Conservation (phyloP, 2,888 invertebrate species). For the Andrena bicolor region DNA sequence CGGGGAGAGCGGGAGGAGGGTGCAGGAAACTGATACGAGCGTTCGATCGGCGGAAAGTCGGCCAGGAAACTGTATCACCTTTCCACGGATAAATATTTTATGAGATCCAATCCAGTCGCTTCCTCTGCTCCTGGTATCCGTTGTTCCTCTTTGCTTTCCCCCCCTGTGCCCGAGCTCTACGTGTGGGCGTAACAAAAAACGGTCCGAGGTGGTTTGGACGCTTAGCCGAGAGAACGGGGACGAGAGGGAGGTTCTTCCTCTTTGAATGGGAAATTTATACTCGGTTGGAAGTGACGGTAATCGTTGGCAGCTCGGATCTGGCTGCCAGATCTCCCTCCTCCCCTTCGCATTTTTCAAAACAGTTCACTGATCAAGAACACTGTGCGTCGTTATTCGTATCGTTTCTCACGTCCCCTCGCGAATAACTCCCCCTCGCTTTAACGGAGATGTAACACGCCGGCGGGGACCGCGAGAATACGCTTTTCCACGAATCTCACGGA, state of each 20-base stretch:
- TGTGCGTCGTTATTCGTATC: neutral
- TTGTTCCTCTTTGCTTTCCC: slow-evolving; percentile 22
- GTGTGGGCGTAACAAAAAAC: neutral
- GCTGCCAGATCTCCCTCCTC: too few species aligned
- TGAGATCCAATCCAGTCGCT: slow-evolving; percentile 57
- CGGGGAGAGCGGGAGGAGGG: neutral
- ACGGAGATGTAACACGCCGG: neutral
- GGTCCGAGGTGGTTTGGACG: neutral
- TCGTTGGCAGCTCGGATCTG: neutral
- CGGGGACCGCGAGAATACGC: neutral
- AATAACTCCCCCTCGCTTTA: neutral
- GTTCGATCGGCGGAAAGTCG: slow-evolving; percentile 55
- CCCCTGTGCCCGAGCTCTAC: neutral
- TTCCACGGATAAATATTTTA: slow-evolving; percentile 63
- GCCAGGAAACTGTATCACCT: slow-evolving; percentile 61
- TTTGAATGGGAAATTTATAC: slow-evolving; percentile 19
- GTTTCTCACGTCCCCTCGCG: slow-evolving; percentile 1
- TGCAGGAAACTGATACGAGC: slow-evolving; percentile 42
- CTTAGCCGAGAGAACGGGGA: neutral
- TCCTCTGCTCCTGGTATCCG: slow-evolving; percentile 6
- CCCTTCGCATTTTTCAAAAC: too few species aligned
- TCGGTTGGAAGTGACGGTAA: slow-evolving; percentile 5
- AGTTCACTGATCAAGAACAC: too few species aligned
- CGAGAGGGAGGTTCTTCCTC: neutral
- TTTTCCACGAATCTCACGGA: neutral